Evolutionary conservation across 2,888 invertebrate genomes (phyloP).

Genomic region (Agonopterix subpropinquella): DNA sequence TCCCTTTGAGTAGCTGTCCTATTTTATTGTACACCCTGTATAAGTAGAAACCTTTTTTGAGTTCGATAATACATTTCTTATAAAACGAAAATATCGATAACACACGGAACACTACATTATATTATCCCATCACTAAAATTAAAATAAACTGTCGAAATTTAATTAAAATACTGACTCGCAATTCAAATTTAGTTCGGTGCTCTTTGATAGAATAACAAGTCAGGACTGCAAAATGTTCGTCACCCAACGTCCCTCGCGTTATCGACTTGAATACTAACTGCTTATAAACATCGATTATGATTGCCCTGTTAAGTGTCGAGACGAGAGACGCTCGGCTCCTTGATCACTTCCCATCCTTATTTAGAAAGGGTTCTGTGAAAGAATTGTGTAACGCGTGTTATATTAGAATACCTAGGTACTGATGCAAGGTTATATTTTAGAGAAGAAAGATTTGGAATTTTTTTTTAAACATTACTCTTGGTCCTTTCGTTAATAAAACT

Average conservation of each 20-base stretch:
- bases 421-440: background rate
- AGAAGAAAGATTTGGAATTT: background rate
- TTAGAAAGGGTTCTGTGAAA: constrained; percentile 27
- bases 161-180: too few species aligned
- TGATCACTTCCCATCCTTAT: constrained; percentile 35
- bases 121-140: too few species aligned
- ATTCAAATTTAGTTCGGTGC: too few species aligned
- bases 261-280: constrained; percentile 37
- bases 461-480: background rate
- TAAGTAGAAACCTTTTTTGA: too few species aligned
- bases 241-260: constrained; percentile 24
- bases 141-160: too few species aligned
- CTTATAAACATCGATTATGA: constrained; percentile 27
- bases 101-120: too few species aligned
- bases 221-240: constrained; percentile 5
- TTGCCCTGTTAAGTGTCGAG: constrained; percentile 27
- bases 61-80: too few species aligned
- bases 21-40: too few species aligned
- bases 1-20: too few species aligned
- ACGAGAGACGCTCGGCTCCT: constrained; percentile 16
- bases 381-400: background rate
- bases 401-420: background rate
- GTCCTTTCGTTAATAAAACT: too few species aligned
- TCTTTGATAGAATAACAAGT: too few species aligned
- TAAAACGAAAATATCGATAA: too few species aligned